Evolutionary conservation across 2,113 vertebrate genomes (phyloP).

Genomic region (Cyanoramphus novaezelandiae): DNA sequence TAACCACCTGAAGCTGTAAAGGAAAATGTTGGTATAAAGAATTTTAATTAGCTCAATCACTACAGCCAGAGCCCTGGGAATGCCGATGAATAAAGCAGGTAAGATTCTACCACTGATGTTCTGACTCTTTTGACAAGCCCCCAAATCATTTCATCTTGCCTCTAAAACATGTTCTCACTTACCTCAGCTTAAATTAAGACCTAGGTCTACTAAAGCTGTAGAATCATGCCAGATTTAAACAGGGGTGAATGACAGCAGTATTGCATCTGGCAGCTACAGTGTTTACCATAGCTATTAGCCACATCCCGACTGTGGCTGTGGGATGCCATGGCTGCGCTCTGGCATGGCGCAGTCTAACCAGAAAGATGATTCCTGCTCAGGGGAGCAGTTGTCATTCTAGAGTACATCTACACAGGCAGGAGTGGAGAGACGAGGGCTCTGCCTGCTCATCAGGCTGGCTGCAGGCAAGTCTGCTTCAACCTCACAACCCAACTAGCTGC

Average conservation of each 20-base stretch:
- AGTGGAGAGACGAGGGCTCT: not conserved
- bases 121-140: not conserved
- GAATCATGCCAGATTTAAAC: not conserved
- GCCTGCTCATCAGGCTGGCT: not conserved
- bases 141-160: not conserved
- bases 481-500: rapidly evolving
- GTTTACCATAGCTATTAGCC: rapidly evolving
- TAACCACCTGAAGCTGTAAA: conserved; percentile 56
- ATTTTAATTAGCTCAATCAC: conserved; percentile 51
- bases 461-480: not conserved
- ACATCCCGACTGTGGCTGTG: rapidly evolving
- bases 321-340: not conserved
- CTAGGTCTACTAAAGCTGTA: not conserved
- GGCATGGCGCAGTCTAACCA: not conserved
- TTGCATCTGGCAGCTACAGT: rapidly evolving
- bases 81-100: not conserved
- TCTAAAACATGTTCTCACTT: not conserved
- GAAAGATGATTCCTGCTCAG: not conserved
- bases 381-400: not conserved
- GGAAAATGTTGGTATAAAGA: conserved; percentile 55
- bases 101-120: not conserved
- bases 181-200: not conserved
- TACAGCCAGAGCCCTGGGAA: not conserved
- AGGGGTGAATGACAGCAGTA: not conserved
- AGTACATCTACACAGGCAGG: not conserved